Evolutionary conservation across 2,113 vertebrate genomes (phyloP), one percentile per base, ranked within the genome.

Genomic region (Cyprinodon tularosa): DNA sequence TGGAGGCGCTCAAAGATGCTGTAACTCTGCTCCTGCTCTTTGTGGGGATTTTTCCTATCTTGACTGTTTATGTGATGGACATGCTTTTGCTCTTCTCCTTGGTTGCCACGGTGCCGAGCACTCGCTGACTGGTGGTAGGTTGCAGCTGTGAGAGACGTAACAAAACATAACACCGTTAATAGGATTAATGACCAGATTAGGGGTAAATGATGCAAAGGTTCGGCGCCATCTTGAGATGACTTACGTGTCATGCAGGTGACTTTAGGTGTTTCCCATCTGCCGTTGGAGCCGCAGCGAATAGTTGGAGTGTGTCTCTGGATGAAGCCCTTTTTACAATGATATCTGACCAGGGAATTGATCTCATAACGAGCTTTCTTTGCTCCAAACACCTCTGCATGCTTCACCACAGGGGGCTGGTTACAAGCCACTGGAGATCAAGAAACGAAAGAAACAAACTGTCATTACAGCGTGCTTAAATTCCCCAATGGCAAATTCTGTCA

Each of bases 171-270:
- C n/a, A 64, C 4, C 0, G 38, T 74, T 40, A 68, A 29, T 14
- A 40, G 42, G 4, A 9, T 64, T 40, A 39, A 40, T 39, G 15
- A 17, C n/a, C 7, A 8, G n/a, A 15, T 67, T 48, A 0, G 13
- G 48, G 4, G 10, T 12, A 4, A 37, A 20, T 29, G 62, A n/a
- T 60, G 40, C 1, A 2, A 60, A 17, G 48, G 12, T 57, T 12
- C 60, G 3, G 37, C 37, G 15, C 42, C 12, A 7, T 29, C 2
- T 17, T 2, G 12, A 36, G 12, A 20, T 39, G 12, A 80, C 98
- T 97, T 92, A 99, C 98, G 95, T 87, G 94, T 96, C 84, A 95
- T 91, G 95, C 98, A 99, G 84, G 95, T 95, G 82, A 99, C 95
- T 93, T 94, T 97, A 81, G 98, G 97, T 2, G 89, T 74, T 59